Conservation (phyloP, 2,113 vertebrate species). For the Numida meleagris region DNA sequence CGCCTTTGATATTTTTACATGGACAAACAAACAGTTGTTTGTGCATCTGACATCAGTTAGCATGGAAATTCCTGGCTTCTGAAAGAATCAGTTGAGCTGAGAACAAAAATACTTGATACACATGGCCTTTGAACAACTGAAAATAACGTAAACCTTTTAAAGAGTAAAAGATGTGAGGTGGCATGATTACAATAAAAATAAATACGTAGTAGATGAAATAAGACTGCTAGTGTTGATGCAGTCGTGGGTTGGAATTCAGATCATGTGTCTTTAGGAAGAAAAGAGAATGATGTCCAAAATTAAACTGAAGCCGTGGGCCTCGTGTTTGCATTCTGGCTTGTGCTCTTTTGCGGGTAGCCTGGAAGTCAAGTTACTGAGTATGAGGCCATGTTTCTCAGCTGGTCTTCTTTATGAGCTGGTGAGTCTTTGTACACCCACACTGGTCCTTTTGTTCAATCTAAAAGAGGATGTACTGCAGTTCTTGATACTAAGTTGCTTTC, state of each 20-base stretch:
- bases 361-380: slow-evolving; percentile 26
- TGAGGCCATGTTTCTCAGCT: slow-evolving; percentile 29
- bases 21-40: neutral
- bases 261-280: neutral
- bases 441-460: slow-evolving; percentile 7
- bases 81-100: neutral
- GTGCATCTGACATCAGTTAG: neutral
- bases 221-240: neutral
- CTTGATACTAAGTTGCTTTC: neutral
- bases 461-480: neutral
- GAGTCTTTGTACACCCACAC: neutral
- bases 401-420: slow-evolving; percentile 32
- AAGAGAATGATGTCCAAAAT: neutral
- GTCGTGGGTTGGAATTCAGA: neutral
- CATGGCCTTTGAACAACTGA: neutral
- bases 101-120: neutral
- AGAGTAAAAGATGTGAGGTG: neutral
- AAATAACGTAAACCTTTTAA: neutral
- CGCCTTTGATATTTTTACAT: neutral
- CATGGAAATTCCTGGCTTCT: neutral
- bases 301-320: neutral
- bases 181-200: neutral
- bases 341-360: neutral
- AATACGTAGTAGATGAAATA: neutral
- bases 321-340: neutral